Conservation (phyloP, 2,797 vertebrate genomes). For the Gymnodraco acuticeps region DNA sequence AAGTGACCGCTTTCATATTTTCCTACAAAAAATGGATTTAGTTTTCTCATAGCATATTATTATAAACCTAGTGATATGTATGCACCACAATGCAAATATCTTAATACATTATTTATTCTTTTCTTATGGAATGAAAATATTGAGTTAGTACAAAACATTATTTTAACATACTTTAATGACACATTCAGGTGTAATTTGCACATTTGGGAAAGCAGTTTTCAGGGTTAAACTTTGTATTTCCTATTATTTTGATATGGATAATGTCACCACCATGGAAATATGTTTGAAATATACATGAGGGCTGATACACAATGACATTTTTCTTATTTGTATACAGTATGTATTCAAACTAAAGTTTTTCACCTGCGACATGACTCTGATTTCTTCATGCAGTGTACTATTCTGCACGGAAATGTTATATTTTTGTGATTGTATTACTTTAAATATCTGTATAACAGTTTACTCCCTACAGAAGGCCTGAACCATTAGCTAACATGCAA, state of each 20-base stretch:
- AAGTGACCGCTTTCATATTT: not conserved
- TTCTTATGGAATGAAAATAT: not conserved
- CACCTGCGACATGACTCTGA: not conserved
- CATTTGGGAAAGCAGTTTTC: not conserved
- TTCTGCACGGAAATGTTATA: not conserved
- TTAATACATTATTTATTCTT: no score
- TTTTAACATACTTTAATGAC: not conserved
- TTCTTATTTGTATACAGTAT: no score
- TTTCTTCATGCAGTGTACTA: not conserved
- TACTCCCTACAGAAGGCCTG: not conserved
- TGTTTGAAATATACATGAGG: not conserved
- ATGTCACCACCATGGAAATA: not conserved
- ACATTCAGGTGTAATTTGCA: not conserved
- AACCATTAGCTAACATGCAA: not conserved
- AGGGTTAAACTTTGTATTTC: not conserved
- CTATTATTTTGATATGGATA: not conserved
- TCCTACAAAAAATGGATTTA: not conserved
- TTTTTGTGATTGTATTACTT: not conserved
- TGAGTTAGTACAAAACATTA: not conserved
- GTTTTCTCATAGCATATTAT: not conserved
- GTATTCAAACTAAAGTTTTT: not conserved
- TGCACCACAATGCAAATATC: not conserved
- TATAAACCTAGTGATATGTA: not conserved
- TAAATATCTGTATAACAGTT: not conserved
- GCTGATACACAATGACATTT: not conserved